These are phyloP conservation scores for Platycheirus rosarum DNA, from an alignment of 2,888 invertebrate species.

Conservation along the genomic window DNA sequence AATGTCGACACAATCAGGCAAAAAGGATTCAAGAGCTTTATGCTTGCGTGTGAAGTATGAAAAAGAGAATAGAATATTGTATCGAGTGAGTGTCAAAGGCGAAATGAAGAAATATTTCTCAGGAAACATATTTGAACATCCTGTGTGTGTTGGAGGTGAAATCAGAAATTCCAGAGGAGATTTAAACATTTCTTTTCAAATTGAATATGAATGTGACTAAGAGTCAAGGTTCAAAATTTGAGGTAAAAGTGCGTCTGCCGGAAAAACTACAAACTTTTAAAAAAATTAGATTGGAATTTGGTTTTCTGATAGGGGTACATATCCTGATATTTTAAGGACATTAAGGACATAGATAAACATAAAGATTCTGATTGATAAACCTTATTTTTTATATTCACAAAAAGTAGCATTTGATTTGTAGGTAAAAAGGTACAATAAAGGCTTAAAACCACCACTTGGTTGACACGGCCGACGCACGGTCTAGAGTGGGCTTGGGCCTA, in stretches of 20 bases:
- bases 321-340: no score
- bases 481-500: no score
- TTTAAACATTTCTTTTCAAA: background rate
- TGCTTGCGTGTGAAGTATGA: background rate
- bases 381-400: no score
- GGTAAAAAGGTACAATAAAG: no score
- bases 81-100: conserved; percentile 43
- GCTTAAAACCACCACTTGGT: no score
- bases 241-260: background rate
- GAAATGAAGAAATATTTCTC: conserved; percentile 63
- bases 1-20: conserved; percentile 60
- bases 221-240: background rate
- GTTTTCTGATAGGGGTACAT: no score
- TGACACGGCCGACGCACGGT: no score
- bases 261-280: no score
- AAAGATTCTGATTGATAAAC: no score
- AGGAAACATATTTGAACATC: conserved; percentile 58
- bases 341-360: no score
- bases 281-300: no score
- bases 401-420: no score
- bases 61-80: conserved; percentile 12
- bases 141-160: conserved; percentile 1
- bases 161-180: conserved; percentile 24
- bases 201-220: background rate
- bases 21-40: conserved; percentile 34